Evolutionary conservation across 2,888 invertebrate species (phyloP).

Genomic region (Priocnemis perturbator): DNA sequence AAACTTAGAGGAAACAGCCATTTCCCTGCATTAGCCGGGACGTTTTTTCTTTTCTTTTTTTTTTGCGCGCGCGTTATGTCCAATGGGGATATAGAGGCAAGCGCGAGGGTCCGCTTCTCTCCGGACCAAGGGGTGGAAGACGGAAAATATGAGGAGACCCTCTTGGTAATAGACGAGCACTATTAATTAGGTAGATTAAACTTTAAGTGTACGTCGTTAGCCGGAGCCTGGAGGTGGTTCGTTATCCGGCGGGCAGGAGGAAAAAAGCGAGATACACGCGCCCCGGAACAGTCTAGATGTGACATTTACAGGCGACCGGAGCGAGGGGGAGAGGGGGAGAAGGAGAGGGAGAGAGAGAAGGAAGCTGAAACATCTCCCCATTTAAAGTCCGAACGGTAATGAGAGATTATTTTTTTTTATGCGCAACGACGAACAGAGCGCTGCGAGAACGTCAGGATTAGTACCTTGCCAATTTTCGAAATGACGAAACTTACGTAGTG

Average conservation of each 20-base stretch:
- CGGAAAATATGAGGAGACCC: conserved; percentile 64
- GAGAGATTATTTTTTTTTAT: conserved; percentile 2
- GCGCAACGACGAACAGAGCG: too few species aligned
- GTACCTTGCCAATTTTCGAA: background rate
- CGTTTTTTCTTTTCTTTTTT: conserved; percentile 55
- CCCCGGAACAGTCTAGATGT: conserved; percentile 22
- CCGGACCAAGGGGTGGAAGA: conserved; percentile 30
- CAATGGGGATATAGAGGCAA: conserved; percentile 25
- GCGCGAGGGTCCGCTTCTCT: background rate
- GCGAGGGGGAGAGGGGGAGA: conserved; percentile 9
- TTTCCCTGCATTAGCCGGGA: conserved; percentile 60
- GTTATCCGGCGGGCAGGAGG: conserved; percentile 47
- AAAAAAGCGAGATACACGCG: conserved; percentile 28
- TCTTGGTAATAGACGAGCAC: conserved; percentile 67
- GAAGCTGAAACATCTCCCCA: conserved; percentile 10
- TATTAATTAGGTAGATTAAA: conserved; percentile 72
- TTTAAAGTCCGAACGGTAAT: conserved; percentile 17
- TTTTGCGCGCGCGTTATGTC: conserved; percentile 45
- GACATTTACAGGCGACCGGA: conserved; percentile 41
- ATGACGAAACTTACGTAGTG: background rate
- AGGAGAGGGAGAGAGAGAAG: background rate
- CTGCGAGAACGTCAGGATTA: too few species aligned
- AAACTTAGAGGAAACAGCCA: conserved; percentile 64
- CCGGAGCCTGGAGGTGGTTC: conserved; percentile 50
- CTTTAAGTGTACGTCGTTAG: conserved; percentile 66